These are phyloP conservation scores for Amblyornis subalaris DNA, from an alignment of 2,113 vertebrate species.

Conservation along the genomic window DNA sequence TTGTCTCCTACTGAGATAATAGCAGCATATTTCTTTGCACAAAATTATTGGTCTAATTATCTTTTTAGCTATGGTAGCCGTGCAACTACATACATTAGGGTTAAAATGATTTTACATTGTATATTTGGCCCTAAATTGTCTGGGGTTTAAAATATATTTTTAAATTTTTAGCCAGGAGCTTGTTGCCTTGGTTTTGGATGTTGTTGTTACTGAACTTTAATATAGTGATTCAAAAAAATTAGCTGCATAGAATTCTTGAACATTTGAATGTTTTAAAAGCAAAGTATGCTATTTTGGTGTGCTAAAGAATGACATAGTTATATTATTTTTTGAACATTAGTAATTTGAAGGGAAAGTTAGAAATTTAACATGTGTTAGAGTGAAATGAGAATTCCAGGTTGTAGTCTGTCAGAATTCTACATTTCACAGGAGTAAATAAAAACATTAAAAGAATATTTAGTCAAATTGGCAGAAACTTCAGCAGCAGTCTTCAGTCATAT, in stretches of 20 bases:
- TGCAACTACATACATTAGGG: background rate
- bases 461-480: background rate
- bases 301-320: background rate
- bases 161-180: background rate
- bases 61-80: background rate
- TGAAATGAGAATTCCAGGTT: background rate
- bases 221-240: background rate
- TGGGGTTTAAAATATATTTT: background rate
- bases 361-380: background rate
- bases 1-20: conserved; percentile 59
- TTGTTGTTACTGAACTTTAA: background rate
- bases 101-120: background rate
- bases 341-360: background rate
- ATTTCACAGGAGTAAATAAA: background rate
- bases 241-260: background rate
- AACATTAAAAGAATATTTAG: background rate
- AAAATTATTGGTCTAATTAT: conserved; percentile 61
- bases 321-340: background rate
- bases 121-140: background rate
- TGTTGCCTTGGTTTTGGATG: background rate
- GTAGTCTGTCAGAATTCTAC: background rate
- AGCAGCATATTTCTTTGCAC: conserved; percentile 14
- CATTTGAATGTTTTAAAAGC: background rate
- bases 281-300: background rate
- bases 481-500: background rate